phyloP scores from a whole-genome alignment of 2,888 invertebrate species.

The Diaprepes abbreviatus region DNA sequence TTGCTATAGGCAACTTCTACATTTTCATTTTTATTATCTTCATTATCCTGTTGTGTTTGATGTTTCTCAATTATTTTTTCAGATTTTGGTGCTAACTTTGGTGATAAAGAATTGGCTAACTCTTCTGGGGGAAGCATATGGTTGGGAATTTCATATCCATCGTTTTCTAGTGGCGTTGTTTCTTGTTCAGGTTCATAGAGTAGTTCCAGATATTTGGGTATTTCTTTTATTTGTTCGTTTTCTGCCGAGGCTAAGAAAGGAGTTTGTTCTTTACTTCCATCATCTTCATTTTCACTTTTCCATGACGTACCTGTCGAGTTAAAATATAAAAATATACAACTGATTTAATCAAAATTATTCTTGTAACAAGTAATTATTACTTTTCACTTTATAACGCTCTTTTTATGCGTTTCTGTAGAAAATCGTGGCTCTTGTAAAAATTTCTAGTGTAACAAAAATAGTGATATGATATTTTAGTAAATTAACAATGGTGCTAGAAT shows the following conservation, averaged over 20 bases:
- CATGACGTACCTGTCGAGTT: slow-evolving; percentile 66
- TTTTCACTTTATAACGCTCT: too few relatives aligned
- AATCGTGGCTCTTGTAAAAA: too few relatives aligned
- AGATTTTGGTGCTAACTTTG: background rate
- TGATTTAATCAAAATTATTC: too few relatives aligned
- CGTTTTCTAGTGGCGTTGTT: slow-evolving; percentile 64
- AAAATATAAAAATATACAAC: too few relatives aligned
- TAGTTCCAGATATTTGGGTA: slow-evolving; percentile 78
- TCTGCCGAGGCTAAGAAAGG: slow-evolving; percentile 65
- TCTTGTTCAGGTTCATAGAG: slow-evolving; percentile 70
- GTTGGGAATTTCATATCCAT: slow-evolving; percentile 78
- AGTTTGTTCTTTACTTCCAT: slow-evolving; percentile 67
- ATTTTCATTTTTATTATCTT: background rate
- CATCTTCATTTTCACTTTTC: slow-evolving; percentile 68
- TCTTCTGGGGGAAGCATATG: slow-evolving; percentile 46
- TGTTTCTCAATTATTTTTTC: slow-evolving; percentile 1
- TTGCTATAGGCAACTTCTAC: slow-evolving; percentile 4
- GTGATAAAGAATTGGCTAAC: slow-evolving; percentile 1
- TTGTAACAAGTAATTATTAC: too few relatives aligned
- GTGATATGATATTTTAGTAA: too few relatives aligned
- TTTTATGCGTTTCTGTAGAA: too few relatives aligned
- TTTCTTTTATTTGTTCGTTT: slow-evolving; percentile 53
- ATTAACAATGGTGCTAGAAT: too few relatives aligned
- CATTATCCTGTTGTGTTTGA: slow-evolving; percentile 4
- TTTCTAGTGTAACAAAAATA: too few relatives aligned